Percentiles rank a stretch among this genome's conserved stretches.
phyloP scores from a whole-genome alignment of 2,797 vertebrate species.

The Micrastur ruficollis region DNA sequence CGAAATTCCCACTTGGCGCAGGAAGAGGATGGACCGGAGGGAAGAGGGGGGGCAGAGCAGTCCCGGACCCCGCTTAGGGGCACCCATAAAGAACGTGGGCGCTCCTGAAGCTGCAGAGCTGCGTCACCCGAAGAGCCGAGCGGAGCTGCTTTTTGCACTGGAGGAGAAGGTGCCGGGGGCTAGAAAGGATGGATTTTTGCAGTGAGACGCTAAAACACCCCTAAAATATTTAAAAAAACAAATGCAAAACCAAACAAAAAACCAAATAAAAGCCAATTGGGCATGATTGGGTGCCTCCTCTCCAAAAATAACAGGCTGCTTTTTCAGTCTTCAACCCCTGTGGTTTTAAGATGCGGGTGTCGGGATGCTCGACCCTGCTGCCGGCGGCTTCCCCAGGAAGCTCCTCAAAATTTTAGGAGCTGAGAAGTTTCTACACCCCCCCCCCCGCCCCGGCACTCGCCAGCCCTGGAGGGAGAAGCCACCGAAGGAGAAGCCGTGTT shows the following conservation, averaged over 20 bases:
- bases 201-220: not conserved
- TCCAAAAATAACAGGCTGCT: not conserved
- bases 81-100: not conserved
- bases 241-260: no score
- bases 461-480: not conserved
- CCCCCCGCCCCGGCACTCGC: rapidly evolving
- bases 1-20: not conserved
- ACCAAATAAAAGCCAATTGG: not conserved
- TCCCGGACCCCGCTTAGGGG: not conserved
- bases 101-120: not conserved
- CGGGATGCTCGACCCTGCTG: not conserved
- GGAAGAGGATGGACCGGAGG: not conserved
- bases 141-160: not conserved
- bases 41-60: not conserved
- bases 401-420: not conserved
- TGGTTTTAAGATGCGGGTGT: rapidly evolving
- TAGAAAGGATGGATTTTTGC: not conserved
- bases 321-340: not conserved
- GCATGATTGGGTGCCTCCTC: rapidly evolving
- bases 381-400: rapidly evolving
- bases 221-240: not conserved
- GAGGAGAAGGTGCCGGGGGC: not conserved
- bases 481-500: not conserved
- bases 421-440: not conserved
- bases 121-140: not conserved